phyloP scores from a whole-genome alignment of 2,113 vertebrate species.

The Cairina moschata region DNA sequence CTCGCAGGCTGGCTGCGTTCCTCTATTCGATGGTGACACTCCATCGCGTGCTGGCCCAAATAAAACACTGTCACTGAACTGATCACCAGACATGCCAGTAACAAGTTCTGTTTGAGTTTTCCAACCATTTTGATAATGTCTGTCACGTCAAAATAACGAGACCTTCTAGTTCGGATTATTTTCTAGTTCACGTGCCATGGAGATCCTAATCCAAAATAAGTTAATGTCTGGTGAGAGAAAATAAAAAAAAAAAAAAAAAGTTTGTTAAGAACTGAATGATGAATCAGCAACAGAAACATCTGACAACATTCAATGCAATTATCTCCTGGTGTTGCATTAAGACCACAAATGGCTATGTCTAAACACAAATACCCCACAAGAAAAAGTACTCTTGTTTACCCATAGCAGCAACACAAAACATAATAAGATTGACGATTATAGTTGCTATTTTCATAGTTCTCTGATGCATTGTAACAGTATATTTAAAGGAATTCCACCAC shows the following conservation, averaged over 20 bases:
- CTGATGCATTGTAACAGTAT: background rate
- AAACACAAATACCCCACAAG: background rate
- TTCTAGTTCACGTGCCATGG: constrained; percentile 67
- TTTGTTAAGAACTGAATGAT: background rate
- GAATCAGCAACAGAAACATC: background rate
- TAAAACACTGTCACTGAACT: constrained; percentile 96
- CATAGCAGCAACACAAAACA: background rate
- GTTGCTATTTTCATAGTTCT: background rate
- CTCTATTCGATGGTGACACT: constrained; percentile 93
- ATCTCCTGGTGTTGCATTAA: background rate
- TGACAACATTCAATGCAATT: background rate
- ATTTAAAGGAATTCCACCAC: background rate
- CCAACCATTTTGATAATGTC: constrained; percentile 84
- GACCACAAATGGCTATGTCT: background rate
- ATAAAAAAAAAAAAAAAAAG: background rate
- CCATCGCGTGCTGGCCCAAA: constrained; percentile 94
- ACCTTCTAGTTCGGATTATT: background rate
- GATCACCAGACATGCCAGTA: constrained; percentile 93
- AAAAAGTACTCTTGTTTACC: background rate
- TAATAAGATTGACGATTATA: background rate
- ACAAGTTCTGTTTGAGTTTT: constrained; percentile 95
- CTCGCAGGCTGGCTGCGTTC: constrained; percentile 78
- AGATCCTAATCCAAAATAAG: constrained; percentile 48
- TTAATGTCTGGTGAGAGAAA: constrained; percentile 44
- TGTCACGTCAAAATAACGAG: background rate